Base-by-base conservation (phyloP, 2,888 invertebrate species). In the Cheilosia pagana region DNA sequence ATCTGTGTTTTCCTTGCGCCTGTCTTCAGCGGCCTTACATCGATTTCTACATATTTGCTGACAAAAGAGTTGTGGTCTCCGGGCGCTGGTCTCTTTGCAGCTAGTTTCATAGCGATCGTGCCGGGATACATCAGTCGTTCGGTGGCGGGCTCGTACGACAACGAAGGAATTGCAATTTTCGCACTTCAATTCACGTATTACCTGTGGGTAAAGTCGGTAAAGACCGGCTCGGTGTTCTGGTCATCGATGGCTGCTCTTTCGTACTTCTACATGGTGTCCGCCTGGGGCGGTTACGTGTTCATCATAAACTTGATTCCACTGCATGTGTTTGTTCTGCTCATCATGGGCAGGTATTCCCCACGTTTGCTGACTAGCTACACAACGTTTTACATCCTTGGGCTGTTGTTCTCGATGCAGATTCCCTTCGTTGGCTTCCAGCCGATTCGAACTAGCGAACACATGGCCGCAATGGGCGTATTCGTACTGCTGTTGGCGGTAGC, bases 221-320 rank as follows among this genome's bases (percentile, higher is more conserved):
- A 99, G 92, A 98, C 97, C 87, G 99, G 99, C 28, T 98, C 99
- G 4, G 95, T 99, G 41, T 99, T 97, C 92, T 99, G 99, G 99
- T 95, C 99, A 4, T 95, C 96, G 41, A 95, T 98, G 90, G 96
- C 99, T 71, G 97, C 99, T 7, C 91, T 99, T 4, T 98, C 99
- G 0, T 99, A 99, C 92, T 99, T 99, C 92, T 99, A 99, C 92
- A 99, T 99, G 99, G 99, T 99, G 2, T 99, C 99, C 85, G 99
- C 99, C 87, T 99, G 99, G 99, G 99, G 99, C 88, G 99, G 99
- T 87, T 99, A 99, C 91, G 99, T 99, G 48, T 99, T 99, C 92
- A 99, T 99, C 89, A 99, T 99, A 90, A 99, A 99, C 93, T 93
- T 99, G 90, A 99, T 99, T 87, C 99, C 99, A 0, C 94, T 99